Conservation (phyloP, 2,113 vertebrate genomes). For the Hippopotamus amphibius region DNA sequence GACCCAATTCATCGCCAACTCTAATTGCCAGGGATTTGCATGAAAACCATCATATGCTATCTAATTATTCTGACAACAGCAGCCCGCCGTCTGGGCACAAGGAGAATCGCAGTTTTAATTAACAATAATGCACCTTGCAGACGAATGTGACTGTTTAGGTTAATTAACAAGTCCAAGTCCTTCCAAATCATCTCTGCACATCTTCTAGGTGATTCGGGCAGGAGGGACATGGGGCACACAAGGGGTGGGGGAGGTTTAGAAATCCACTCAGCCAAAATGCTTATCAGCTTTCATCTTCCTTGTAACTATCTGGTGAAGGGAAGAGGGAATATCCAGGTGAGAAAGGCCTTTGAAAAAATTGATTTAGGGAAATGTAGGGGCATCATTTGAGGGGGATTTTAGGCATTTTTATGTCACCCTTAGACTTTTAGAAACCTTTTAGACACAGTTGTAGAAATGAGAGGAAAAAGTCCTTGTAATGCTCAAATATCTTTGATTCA, state of each 20-base stretch:
- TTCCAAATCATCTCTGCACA: slow-evolving; percentile 60
- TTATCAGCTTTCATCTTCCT: neutral
- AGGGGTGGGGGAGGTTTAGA: neutral
- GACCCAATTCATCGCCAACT: slow-evolving; percentile 61
- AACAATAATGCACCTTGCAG: slow-evolving; percentile 79
- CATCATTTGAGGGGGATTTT: neutral
- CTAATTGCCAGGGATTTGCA: slow-evolving; percentile 76
- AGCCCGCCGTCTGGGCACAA: slow-evolving; percentile 75
- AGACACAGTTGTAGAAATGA: neutral
- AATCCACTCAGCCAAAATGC: neutral
- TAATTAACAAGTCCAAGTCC: slow-evolving; percentile 78
- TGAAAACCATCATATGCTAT: slow-evolving; percentile 70
- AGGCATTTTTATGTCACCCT: neutral
- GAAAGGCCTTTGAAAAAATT: neutral
- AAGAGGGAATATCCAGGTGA: neutral
- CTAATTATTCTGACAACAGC: slow-evolving; percentile 80
- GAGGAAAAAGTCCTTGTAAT: neutral
- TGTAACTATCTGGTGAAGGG: neutral
- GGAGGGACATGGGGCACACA: neutral
- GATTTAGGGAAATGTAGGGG: neutral
- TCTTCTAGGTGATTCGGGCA: slow-evolving; percentile 20
- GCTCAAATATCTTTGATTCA: neutral
- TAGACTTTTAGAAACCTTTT: neutral
- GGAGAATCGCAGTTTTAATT: slow-evolving; percentile 79
- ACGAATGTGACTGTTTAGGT: slow-evolving; percentile 75